Base-by-base conservation (phyloP, 2,113 vertebrate genomes). In the Cebus imitator region DNA sequence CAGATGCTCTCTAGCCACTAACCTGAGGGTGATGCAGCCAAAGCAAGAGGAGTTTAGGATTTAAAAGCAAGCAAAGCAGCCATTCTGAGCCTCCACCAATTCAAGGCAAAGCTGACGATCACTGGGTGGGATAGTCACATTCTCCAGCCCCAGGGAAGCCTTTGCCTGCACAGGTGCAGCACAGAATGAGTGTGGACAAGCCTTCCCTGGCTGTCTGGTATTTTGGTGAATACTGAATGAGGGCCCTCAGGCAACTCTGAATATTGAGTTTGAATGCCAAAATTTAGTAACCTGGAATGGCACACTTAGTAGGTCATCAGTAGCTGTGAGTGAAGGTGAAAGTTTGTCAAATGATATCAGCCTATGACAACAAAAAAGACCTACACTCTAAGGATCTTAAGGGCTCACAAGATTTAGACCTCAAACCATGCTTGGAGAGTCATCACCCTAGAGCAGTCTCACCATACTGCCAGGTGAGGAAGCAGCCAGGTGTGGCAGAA, bases 131-230 rank as follows among this genome's bases (percentile, higher is more conserved):
- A 87, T 17, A 57, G n/a, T 0, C 6, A 20, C 45, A 21, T 8
- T 45, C 35, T 43, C 37, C 10, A 45, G n/a, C 3, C 45, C 30
- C 6, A 25, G 25, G 52, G 35, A 75, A 4, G 5, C 43, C 87
- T 17, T 1, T 5, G 27, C 40, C 86, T 48, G 0, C 48, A 11
- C 1, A 0, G 2, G 9, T 30, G 4, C 8, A 45, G 50, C 45
- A 32, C 14, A 16, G 17, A 45, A 35, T 21, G 2, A 64, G 30
- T 3, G 8, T 68, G n/a, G 17, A 14, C 57, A 17, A 17, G 25
- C 32, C 13, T 12, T 23, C 1, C 35, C 68, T 20, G 12, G 37
- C 5, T 10, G 20, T 40, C 64, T 64, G 23, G 6, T 43, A 30
- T 16, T 35, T 61, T 0, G 20, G 55, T 95, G 27, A 64, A 10